Base-by-base conservation (phyloP, 2,797 vertebrate species). In the Rhinichthys osculus region DNA sequence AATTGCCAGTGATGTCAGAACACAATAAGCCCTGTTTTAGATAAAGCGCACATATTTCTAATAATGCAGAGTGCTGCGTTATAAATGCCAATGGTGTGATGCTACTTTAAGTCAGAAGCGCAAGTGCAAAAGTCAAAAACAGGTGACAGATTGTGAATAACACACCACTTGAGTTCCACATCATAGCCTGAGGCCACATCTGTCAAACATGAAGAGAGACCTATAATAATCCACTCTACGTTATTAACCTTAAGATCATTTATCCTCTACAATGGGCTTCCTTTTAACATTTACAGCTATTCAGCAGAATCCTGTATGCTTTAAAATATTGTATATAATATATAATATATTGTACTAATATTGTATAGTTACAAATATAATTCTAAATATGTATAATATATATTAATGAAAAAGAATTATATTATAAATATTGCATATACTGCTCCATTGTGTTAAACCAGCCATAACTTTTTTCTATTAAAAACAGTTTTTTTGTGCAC, bases 61-160 rank as follows among this genome's bases (percentile, higher is more conserved):
- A 76, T 64, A 52, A 50, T 1, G 19, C 72, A 23, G 30, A 21
- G 7, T 64, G 40, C 2, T 40, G 50, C 1, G 8, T 44, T 33
- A 57, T 62, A 73, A 64, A 64, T 47, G 64, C 9, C 40, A 83
- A 33, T 42, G n/a, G 50, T 27, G 80, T 59, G 70, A 82, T 82
- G 81, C 16, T 72, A 33, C 57, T 64, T 79, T 10, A 47, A 44
- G 77, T 64, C 38, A 64, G n/a, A 79, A 79, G 16, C 5, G 2
- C 13, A 78, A 59, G 23, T 27, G 57, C 77, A 79, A 19, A 17
- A 79, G 77, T 44, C 40, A 64, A 79, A 64, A 79, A 64, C 57
- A 44, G 59, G 77, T 64, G 59, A 44, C 40, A 47, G 57, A 47
- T 79, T 66, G 77, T 47, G 59, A 64, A 64, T 79, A 64, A 64